Conservation (phyloP, 2,797 vertebrate species). For the Scleropages formosus region DNA sequence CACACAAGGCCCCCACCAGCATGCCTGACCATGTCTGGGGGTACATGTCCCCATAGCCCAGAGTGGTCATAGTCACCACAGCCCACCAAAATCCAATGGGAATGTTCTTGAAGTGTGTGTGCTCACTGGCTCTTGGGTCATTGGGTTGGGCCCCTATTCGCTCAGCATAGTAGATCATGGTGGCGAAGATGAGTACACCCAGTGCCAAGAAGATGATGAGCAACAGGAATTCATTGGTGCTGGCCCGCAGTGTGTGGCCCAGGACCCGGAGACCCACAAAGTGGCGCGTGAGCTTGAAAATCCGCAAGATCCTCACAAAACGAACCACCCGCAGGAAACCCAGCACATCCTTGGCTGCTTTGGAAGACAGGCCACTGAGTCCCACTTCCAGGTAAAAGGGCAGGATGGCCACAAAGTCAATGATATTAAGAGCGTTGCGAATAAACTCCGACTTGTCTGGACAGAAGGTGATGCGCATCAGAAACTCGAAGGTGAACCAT, state of each 20-base stretch:
- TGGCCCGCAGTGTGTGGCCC: constrained; percentile 85
- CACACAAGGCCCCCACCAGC: constrained; percentile 84
- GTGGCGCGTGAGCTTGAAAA: constrained; percentile 88
- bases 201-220: constrained; percentile 89
- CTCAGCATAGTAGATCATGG: constrained; percentile 90
- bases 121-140: constrained; percentile 82
- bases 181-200: constrained; percentile 86
- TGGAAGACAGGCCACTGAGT: constrained; percentile 82
- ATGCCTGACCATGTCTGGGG: constrained; percentile 90
- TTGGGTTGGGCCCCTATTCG: constrained; percentile 86
- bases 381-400: constrained; percentile 89
- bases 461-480: constrained; percentile 85
- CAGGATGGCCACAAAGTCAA: constrained; percentile 89
- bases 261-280: constrained; percentile 83
- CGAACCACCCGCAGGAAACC: constrained; percentile 84
- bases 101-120: constrained; percentile 90
- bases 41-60: constrained; percentile 90
- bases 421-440: constrained; percentile 87
- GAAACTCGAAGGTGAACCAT: constrained; percentile 89
- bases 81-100: constrained; percentile 92
- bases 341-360: constrained; percentile 87
- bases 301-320: constrained; percentile 84
- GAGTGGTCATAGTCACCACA: constrained; percentile 88
- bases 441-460: constrained; percentile 87
- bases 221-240: constrained; percentile 87